These are phyloP conservation scores for Gonatopus flavifemur DNA, from an alignment of 1,140 invertebrate species.

Conservation along the genomic window DNA sequence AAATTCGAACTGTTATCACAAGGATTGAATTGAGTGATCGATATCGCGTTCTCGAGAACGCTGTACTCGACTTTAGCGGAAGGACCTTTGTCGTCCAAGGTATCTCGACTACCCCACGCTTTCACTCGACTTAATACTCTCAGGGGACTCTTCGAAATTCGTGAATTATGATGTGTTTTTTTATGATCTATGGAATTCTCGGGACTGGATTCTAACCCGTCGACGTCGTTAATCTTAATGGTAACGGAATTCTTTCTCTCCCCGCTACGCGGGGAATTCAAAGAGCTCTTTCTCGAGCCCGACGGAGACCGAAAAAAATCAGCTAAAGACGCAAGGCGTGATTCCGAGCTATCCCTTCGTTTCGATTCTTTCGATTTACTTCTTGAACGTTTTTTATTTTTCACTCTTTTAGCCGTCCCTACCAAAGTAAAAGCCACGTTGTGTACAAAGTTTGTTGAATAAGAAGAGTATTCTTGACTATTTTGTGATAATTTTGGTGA, in stretches of 20 bases:
- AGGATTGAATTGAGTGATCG: constrained; percentile 28
- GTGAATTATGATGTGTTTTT: constrained; percentile 42
- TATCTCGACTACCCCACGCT: constrained; percentile 50
- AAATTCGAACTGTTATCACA: constrained; percentile 25
- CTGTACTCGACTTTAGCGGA: constrained; percentile 42
- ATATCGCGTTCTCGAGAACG: constrained; percentile 35
- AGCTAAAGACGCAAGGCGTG: constrained; percentile 45
- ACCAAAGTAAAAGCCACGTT: constrained; percentile 39
- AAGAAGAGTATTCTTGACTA: constrained; percentile 22
- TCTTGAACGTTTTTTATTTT: constrained; percentile 46
- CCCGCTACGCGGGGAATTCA: constrained; percentile 33
- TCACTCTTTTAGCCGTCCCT: constrained; percentile 45
- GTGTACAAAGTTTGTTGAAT: constrained; percentile 41
- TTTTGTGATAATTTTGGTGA: no score
- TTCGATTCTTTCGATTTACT: constrained; percentile 54
- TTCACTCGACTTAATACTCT: constrained; percentile 49
- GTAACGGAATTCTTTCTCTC: constrained; percentile 44
- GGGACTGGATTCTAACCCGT: constrained; percentile 46
- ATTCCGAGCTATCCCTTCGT: constrained; percentile 52
- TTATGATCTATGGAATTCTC: constrained; percentile 43
- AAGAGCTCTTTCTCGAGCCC: constrained; percentile 52
- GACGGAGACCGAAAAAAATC: constrained; percentile 55
- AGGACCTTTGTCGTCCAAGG: constrained; percentile 38
- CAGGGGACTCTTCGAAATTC: constrained; percentile 50
- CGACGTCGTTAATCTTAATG: constrained; percentile 41